Evolutionary conservation across 1,140 invertebrate species (phyloP), one percentile per base, ranked within the genome.

Genomic region (Drosophila novamexicana): DNA sequence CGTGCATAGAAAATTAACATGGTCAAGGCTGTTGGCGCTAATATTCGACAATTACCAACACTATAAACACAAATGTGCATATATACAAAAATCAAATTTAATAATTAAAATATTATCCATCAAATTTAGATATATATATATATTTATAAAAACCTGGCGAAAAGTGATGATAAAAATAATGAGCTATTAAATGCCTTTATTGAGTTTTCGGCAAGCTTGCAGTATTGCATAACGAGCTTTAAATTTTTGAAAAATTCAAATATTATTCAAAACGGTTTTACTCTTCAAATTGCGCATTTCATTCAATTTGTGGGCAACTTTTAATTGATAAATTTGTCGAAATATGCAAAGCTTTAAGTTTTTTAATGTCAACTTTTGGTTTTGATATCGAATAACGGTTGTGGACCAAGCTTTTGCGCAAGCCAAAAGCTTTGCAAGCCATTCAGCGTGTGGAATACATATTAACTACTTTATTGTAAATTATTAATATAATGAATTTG

Each of bases 1-100:
- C 83, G 82, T 88, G 68, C 39, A 14, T 42, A 45, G 45, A 36
- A 65, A 82, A 86, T 88, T 70, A 88, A 68, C 68, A 83, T 79
- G 83, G 75, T 49, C 83, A 86, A 88, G 83, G 79, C 79, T 79
- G 18, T 37, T 49, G 78, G 61, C 63, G 78, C 37, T 52, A 73
- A 75, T 56, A 39, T 40, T 39, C 18, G 45, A 53, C 72, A 78
- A 78, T 75, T 70, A 56, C 66, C 22, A 59, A 78, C 54, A 59
- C 61, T 52, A 37, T 63, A 0, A 37, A 54, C n/a, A 45, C 45
- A 62, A 59, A 64, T 52, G 53, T 52, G 53, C 63, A 65, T 29
- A 50, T 29, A 22, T 22, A 80, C 59, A 57, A 40, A 63, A 61
- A 44, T 18, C 36, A 37, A 82, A 82, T 82, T 76, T 79, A 79